Conservation (phyloP, 2,113 vertebrate species). For the Heteronetta atricapilla region DNA sequence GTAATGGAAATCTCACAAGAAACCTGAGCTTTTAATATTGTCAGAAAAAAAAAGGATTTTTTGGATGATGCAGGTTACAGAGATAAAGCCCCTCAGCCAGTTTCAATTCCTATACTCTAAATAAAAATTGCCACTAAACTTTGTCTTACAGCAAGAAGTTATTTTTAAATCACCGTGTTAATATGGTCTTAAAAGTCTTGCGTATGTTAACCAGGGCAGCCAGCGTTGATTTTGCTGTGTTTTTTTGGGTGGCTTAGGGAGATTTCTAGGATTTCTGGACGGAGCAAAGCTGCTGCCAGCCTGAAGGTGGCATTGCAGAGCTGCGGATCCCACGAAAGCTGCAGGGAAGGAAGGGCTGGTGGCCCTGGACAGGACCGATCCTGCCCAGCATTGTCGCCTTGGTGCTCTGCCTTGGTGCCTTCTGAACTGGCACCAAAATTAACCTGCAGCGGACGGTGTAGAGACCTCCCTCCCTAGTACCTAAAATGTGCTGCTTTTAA, state of each 20-base stretch:
- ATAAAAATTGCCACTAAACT: background rate
- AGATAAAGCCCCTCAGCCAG: background rate
- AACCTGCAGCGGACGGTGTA: background rate
- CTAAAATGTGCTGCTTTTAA: background rate
- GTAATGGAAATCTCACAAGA: background rate
- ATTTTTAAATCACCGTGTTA: background rate
- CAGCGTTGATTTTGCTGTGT: accelerated
- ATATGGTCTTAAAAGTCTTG: background rate
- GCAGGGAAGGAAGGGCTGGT: background rate
- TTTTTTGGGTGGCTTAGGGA: background rate
- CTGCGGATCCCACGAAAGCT: background rate
- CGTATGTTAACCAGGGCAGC: accelerated
- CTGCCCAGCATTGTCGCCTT: background rate
- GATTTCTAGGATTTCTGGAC: background rate
- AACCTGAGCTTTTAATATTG: background rate
- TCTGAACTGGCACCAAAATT: background rate
- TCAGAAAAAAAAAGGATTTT: background rate
- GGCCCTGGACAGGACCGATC: background rate
- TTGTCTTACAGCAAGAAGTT: background rate
- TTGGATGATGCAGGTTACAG: background rate
- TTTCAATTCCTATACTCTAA: background rate
- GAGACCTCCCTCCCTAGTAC: background rate
- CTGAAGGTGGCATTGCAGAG: slow-evolving; percentile 60
- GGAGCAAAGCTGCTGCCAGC: background rate
- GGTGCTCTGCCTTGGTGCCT: background rate